These are phyloP conservation scores for Torymus texanus DNA, from an alignment of 2,888 invertebrate genomes.

Conservation along the genomic window DNA sequence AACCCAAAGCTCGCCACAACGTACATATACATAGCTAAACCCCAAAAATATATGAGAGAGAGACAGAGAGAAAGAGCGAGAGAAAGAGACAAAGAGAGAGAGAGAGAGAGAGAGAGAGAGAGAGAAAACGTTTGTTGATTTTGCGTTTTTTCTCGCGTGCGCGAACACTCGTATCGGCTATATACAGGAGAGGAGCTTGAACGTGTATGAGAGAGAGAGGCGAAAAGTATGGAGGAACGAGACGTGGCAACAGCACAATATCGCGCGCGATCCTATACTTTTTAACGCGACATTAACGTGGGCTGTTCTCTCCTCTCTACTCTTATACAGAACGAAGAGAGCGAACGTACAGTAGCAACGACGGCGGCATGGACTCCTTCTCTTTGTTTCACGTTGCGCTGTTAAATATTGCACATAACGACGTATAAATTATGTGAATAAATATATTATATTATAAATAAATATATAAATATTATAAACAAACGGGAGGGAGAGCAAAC, in stretches of 20 bases:
- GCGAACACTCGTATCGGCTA: not conserved
- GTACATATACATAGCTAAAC: not conserved
- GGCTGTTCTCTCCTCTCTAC: conserved; percentile 11
- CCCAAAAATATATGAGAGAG: not conserved
- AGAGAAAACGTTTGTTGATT: conserved; percentile 7
- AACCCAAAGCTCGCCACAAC: not conserved
- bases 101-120: conserved; percentile 5
- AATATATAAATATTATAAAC: not conserved
- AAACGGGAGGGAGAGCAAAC: not conserved
- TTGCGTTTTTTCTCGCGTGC: not conserved
- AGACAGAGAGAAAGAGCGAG: not conserved
- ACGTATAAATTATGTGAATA: conserved; percentile 3
- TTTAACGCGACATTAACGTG: conserved; percentile 12
- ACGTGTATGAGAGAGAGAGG: not conserved
- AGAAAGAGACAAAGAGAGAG: too few species aligned
- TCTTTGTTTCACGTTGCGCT: conserved; percentile 47
- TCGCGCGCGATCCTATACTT: conserved; percentile 19
- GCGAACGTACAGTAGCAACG: not conserved
- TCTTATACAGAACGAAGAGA: conserved; percentile 34
- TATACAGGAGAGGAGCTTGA: too few species aligned
- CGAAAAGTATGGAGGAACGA: not conserved
- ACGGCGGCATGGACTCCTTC: conserved; percentile 7
- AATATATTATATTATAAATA: conserved; percentile 37
- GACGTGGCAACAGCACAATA: not conserved
- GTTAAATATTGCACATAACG: conserved; percentile 52